Evolutionary conservation across 2,113 vertebrate genomes (phyloP).

Genomic region (Pituophis catenifer): DNA sequence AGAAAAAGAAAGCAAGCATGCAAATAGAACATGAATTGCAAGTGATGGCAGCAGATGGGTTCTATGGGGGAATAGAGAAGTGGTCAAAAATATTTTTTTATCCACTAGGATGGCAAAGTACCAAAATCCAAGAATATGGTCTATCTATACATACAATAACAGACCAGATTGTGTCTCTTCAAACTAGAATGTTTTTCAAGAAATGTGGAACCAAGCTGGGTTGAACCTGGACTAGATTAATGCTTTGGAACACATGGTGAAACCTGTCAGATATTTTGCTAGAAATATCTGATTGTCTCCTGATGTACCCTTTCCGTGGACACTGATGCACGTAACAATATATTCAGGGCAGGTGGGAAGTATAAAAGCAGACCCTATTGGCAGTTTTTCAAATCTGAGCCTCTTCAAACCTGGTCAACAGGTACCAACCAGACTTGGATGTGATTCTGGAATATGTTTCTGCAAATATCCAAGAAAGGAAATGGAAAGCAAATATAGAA

Average conservation of each 20-base stretch:
- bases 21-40: background rate
- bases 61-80: background rate
- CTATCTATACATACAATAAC: background rate
- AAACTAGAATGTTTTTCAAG: background rate
- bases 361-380: background rate
- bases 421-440: background rate
- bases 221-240: background rate
- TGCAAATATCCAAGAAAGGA: background rate
- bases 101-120: background rate
- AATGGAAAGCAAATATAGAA: background rate
- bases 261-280: background rate
- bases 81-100: background rate
- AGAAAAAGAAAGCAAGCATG: background rate
- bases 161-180: background rate
- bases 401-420: background rate
- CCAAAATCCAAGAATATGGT: background rate
- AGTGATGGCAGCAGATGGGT: background rate
- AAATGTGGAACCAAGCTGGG: accelerated
- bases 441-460: background rate
- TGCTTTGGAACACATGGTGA: background rate
- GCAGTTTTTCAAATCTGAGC: background rate
- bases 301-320: background rate
- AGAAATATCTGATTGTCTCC: background rate
- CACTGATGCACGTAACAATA: background rate
- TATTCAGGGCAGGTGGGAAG: background rate